phyloP scores from a whole-genome alignment of 2,888 invertebrate species.

The Pachymerium ferrugineum region DNA sequence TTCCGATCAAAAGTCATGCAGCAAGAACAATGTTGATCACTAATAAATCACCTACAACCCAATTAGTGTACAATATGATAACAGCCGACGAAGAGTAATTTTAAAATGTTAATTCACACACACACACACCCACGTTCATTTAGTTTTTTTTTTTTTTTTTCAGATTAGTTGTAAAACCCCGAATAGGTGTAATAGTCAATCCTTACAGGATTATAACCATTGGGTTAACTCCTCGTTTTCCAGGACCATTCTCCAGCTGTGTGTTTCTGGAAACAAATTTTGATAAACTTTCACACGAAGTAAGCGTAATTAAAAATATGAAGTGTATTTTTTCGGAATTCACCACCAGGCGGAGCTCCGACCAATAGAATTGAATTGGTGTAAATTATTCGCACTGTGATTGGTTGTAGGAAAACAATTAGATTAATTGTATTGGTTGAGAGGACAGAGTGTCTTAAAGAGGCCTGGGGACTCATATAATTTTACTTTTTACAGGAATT shows the following conservation, averaged over 20 bases:
- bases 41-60: not conserved
- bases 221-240: not conserved
- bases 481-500: not conserved
- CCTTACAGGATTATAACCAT: not conserved
- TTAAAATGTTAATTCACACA: not conserved
- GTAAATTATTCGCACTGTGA: too few species aligned
- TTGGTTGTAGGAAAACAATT: too few species aligned
- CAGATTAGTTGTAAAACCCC: not conserved
- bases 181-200: not conserved
- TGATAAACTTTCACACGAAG: not conserved
- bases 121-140: not conserved
- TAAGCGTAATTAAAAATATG: not conserved
- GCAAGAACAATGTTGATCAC: not conserved
- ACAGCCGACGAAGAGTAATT: not conserved
- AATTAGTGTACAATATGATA: not conserved
- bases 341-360: too few species aligned
- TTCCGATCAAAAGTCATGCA: not conserved
- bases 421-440: too few species aligned
- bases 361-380: too few species aligned
- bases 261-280: not conserved
- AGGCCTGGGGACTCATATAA: not conserved
- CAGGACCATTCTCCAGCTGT: not conserved
- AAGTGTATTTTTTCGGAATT: too few species aligned
- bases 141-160: not conserved
- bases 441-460: too few species aligned